Percentiles rank a stretch among this genome's conserved stretches.
Evolutionary conservation across 2,113 vertebrate species (phyloP).

Genomic region (Mesoclemmys tuberculata): DNA sequence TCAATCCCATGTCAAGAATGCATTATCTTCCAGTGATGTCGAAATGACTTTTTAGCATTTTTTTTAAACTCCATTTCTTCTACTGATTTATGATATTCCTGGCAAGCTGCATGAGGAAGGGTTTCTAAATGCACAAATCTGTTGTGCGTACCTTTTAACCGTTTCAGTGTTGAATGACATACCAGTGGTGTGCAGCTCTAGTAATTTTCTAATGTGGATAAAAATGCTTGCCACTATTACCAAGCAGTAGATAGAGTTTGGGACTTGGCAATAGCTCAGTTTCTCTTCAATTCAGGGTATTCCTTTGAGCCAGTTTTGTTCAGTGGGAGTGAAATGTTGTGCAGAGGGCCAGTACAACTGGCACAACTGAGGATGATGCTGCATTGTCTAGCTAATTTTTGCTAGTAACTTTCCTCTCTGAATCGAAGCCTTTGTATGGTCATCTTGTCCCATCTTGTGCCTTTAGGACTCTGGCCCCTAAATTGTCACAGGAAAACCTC

Average conservation of each 20-base stretch:
- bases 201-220: not conserved
- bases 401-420: not conserved
- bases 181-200: not conserved
- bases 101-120: not conserved
- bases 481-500: not conserved
- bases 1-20: not conserved
- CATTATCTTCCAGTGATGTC: not conserved
- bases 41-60: not conserved
- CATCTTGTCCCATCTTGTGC: not conserved
- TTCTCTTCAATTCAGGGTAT: not conserved
- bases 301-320: not conserved
- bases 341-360: not conserved
- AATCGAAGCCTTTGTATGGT: not conserved
- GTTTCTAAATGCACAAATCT: rapidly evolving
- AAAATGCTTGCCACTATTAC: not conserved
- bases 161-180: not conserved
- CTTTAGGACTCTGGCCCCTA: not conserved
- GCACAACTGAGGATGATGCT: not conserved
- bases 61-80: not conserved
- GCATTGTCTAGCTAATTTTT: not conserved
- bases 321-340: not conserved
- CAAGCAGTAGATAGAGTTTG: not conserved
- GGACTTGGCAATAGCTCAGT: not conserved
- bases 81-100: not conserved
- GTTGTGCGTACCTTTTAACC: rapidly evolving